These are phyloP conservation scores for Schizothorax lantsangensis DNA, from an alignment of 2,797 vertebrate genomes.

Conservation along the genomic window DNA sequence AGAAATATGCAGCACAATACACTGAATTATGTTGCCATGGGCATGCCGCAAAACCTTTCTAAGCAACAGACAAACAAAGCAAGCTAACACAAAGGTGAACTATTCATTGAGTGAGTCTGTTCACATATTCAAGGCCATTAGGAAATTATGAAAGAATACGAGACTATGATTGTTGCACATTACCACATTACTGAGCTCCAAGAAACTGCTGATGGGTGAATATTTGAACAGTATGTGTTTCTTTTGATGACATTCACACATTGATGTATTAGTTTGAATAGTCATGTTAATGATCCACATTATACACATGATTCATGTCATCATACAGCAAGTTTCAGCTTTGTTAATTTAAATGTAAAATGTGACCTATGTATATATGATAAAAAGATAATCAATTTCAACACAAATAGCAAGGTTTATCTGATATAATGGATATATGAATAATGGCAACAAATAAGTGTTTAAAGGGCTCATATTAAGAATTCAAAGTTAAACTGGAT, in stretches of 20 bases:
- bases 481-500: neutral
- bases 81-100: neutral
- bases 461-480: neutral
- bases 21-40: constrained; percentile 4
- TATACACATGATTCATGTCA: neutral
- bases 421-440: neutral
- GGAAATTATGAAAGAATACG: constrained; percentile 6
- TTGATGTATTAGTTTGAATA: neutral
- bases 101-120: constrained; percentile 22
- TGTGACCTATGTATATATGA: neutral
- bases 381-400: neutral
- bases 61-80: neutral
- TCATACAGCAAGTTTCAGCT: neutral
- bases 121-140: constrained; percentile 14
- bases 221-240: neutral
- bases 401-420: neutral
- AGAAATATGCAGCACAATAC: constrained; percentile 2
- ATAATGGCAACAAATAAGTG: neutral
- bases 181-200: neutral
- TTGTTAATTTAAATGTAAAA: neutral
- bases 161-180: neutral
- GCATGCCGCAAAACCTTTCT: constrained; percentile 17
- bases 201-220: neutral
- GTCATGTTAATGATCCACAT: neutral
- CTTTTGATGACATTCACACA: neutral